A percentile compares a stretch with the other conserved stretches of the same genome.
phyloP scores from a whole-genome alignment of 35 echinoderm and acorn worm genomes.

The Strongylocentrotus purpuratus region DNA sequence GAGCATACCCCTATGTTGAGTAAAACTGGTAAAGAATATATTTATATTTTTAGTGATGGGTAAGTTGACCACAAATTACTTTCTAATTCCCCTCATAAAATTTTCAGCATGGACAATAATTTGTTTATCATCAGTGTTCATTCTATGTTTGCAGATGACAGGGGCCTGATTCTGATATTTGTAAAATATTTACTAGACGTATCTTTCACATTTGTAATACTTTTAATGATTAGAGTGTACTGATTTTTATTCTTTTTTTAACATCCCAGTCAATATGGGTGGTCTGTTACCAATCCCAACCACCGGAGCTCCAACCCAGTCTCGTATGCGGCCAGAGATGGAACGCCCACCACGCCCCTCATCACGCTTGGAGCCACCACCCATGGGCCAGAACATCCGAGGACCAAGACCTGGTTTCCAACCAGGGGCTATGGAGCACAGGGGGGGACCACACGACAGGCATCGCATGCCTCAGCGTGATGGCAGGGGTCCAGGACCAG shows the following conservation, averaged over 20 bases:
- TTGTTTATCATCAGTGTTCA: neutral
- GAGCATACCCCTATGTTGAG: too few species aligned
- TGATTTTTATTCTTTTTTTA: neutral
- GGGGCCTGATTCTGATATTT: neutral
- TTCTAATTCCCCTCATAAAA: too few species aligned
- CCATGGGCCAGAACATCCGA: neutral
- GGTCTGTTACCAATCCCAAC: neutral
- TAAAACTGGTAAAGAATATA: too few species aligned
- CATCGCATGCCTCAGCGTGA: neutral
- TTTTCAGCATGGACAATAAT: too few species aligned
- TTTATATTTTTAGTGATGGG: too few species aligned
- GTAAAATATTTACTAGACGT: too few species aligned
- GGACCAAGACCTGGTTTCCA: constrained; percentile 5
- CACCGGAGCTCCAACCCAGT: neutral
- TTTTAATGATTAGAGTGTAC: too few species aligned
- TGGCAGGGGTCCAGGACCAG: neutral
- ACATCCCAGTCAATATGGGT: neutral
- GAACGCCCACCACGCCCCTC: neutral
- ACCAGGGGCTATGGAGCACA: neutral
- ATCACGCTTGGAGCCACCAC: neutral
- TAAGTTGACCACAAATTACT: too few species aligned
- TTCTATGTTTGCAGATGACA: neutral
- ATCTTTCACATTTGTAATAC: too few species aligned
- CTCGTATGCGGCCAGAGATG: constrained; percentile 1
- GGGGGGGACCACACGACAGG: neutral